Conservation (phyloP, 2,888 invertebrate species). For the Ectobius pallidus region DNA sequence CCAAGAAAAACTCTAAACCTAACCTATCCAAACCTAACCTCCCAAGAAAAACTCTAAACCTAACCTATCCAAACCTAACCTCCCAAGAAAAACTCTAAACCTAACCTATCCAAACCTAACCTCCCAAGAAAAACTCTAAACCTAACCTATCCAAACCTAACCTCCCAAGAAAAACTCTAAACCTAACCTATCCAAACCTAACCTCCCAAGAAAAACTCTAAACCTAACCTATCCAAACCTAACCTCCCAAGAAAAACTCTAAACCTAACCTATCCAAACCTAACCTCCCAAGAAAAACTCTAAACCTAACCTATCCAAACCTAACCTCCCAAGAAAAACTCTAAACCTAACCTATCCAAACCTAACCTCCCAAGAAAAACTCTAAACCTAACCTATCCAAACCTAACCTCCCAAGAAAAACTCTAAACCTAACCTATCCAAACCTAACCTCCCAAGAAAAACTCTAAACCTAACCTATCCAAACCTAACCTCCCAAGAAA, state of each 20-base stretch:
- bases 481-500: background rate
- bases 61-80: background rate
- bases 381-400: background rate
- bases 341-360: background rate
- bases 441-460: background rate
- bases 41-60: background rate
- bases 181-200: conserved; percentile 5
- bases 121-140: no score
- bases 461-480: conserved; percentile 18
- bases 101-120: background rate
- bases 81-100: no score
- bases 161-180: no score
- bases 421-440: conserved; percentile 8
- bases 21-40: background rate
- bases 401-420: no score
- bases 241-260: no score
- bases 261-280: conserved; percentile 22
- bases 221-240: background rate
- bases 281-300: no score
- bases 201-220: no score
- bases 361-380: no score
- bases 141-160: no score
- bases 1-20: no score
- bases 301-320: conserved; percentile 11
- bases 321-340: conserved; percentile 15